Evolutionary conservation across 2,797 vertebrate species (phyloP).

Genomic region (Hozukius guyotensis): DNA sequence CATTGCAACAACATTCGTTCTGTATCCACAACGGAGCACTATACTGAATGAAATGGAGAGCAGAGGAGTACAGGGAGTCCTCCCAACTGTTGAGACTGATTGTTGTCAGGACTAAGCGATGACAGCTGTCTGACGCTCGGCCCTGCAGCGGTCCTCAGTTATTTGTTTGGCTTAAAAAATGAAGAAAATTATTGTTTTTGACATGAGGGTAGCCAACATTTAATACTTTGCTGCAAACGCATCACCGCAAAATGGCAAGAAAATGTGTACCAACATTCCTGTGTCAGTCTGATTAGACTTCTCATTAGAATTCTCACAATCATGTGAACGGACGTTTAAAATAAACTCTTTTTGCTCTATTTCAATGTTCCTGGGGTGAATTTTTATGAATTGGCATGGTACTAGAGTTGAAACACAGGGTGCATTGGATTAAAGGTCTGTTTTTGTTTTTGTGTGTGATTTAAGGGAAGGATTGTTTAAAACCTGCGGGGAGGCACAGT

Average conservation of each 20-base stretch:
- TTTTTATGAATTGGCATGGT: not conserved
- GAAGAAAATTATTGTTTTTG: constrained; percentile 13
- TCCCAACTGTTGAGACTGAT: not conserved
- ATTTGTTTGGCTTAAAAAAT: constrained; percentile 1
- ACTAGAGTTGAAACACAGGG: not conserved
- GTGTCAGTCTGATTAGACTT: not conserved
- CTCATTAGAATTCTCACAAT: not conserved
- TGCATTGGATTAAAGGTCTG: constrained; percentile 4
- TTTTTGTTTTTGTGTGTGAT: constrained; percentile 24
- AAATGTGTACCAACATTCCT: constrained; percentile 17
- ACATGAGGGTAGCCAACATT: constrained; percentile 17
- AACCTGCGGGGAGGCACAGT: not conserved
- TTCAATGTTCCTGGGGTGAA: not conserved
- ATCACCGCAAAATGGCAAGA: not conserved
- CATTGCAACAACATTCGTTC: no score
- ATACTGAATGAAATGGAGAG: not conserved
- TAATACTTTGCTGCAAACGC: constrained; percentile 19
- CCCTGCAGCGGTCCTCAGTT: constrained; percentile 2
- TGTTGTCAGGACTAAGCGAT: constrained; percentile 8
- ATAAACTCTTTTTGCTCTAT: not conserved
- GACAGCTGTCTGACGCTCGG: constrained; percentile 16
- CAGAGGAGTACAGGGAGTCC: not conserved
- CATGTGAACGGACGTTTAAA: not conserved
- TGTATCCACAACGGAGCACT: no score
- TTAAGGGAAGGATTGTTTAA: not conserved